phyloP scores from a whole-genome alignment of 1,140 invertebrate species.

The Mylabris phalerata region DNA sequence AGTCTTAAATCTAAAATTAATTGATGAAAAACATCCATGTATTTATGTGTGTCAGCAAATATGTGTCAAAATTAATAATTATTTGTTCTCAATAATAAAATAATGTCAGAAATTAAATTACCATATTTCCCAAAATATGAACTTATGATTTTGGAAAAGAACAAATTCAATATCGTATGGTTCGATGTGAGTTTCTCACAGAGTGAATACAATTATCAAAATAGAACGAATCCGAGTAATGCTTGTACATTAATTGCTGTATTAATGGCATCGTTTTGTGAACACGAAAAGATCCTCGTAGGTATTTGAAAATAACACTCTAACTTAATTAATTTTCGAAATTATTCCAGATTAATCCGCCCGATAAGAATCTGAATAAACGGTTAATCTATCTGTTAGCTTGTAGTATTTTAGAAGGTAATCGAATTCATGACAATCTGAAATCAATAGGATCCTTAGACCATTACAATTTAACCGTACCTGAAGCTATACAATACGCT shows the following conservation, averaged over 20 bases:
- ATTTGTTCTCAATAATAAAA: too few relatives aligned
- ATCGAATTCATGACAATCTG: constrained; percentile 34
- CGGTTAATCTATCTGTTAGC: constrained; percentile 24
- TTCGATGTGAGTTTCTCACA: constrained; percentile 38
- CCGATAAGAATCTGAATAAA: constrained; percentile 19
- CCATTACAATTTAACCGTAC: constrained; percentile 37
- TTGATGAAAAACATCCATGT: too few relatives aligned
- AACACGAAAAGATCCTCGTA: constrained; percentile 23
- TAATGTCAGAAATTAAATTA: constrained; percentile 1
- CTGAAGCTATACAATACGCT: constrained; percentile 36
- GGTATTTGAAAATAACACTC: constrained; percentile 2
- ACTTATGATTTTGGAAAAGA: constrained; percentile 24
- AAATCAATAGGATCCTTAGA: constrained; percentile 28
- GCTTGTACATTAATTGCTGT: constrained; percentile 39
- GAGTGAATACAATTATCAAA: constrained; percentile 33
- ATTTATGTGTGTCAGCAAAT: background rate
- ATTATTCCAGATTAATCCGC: constrained; percentile 22
- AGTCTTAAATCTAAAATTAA: too few relatives aligned
- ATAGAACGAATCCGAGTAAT: constrained; percentile 32
- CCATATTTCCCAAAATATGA: constrained; percentile 38
- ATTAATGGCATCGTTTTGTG: constrained; percentile 33
- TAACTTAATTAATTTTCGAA: too few relatives aligned
- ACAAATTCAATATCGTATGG: constrained; percentile 31
- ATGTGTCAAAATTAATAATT: constrained; percentile 15
- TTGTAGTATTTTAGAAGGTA: constrained; percentile 36